Evolutionary conservation across 2,797 vertebrate species (phyloP), one percentile per base, ranked within the genome.

Genomic region (Lophura swinhoii): DNA sequence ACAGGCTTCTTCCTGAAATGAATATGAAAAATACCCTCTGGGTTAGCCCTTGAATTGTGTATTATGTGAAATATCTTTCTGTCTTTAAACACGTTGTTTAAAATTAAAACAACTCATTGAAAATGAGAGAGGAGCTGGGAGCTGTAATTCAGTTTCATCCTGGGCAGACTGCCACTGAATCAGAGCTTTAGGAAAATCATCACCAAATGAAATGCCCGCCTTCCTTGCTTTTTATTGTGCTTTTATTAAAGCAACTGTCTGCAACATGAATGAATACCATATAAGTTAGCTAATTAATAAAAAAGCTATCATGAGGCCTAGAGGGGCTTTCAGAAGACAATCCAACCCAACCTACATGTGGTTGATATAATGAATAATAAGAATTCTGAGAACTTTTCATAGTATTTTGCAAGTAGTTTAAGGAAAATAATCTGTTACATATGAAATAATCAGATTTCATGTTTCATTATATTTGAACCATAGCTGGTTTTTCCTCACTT

Each of bases 131-230:
- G 55, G 33, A 88, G 71, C 69, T 85, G 90, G 77, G 93, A 96
- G 41, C 24, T 85, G 39, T 93, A 94, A 97, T 94, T 96, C 74
- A 66, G 33, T 85, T 89, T 33, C 67, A 2, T 82, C 53, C 91
- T 94, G 90, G 90, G 91, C 88, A 95, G 75, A 75, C 46, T 95
- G 93, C 83, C 95, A 93, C 74, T 87, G 75, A 75, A 75, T 87
- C n/a, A 69, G 76, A 43, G 66, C 94, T 94, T 84, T 69, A 94
- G 87, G 88, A 96, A 94, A 84, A 10, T 88, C 71, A 88, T 85
- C 89, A 63, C 56, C 44, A 77, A 79, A 74, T 90, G 83, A 94
- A 94, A 23, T 69, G 66, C 63, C 82, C 88, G 81, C 77, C 83
- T 80, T 87, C 66, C n/a, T 94, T 88, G 44, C 31, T 95, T 91